Percentiles rank a stretch among this genome's conserved stretches.
phyloP scores from a whole-genome alignment of 2,888 invertebrate genomes.

The Kuschelorhynchus macadamiae region DNA sequence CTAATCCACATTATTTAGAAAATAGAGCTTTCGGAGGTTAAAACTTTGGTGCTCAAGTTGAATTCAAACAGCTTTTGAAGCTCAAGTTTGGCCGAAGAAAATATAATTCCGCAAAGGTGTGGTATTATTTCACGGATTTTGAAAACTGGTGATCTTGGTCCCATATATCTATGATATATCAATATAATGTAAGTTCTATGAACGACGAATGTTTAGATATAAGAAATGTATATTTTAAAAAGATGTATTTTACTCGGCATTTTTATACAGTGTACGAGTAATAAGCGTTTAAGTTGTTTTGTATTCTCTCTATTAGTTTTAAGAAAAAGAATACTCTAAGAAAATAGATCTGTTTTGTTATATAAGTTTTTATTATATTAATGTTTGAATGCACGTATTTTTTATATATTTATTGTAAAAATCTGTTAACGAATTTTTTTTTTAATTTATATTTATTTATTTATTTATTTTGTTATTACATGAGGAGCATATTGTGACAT shows the following conservation, averaged over 20 bases:
- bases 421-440: too few relatives aligned
- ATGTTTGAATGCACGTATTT: background rate
- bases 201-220: slow-evolving; percentile 71
- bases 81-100: slow-evolving; percentile 53
- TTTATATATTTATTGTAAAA: too few relatives aligned
- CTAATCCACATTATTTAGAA: slow-evolving; percentile 7
- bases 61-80: slow-evolving; percentile 58
- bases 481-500: too few relatives aligned
- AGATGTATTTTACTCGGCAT: slow-evolving; percentile 13
- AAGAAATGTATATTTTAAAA: slow-evolving; percentile 12
- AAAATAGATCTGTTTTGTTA: slow-evolving; percentile 11
- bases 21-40: slow-evolving; percentile 35
- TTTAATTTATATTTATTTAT: too few relatives aligned
- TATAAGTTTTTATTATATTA: background rate
- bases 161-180: slow-evolving; percentile 99
- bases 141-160: slow-evolving; percentile 76
- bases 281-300: slow-evolving; percentile 5
- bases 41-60: slow-evolving; percentile 58
- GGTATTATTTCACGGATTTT: slow-evolving; percentile 49
- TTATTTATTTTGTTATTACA: too few relatives aligned
- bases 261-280: slow-evolving; percentile 5
- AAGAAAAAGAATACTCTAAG: too few relatives aligned
- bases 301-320: slow-evolving; percentile 21
- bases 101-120: slow-evolving; percentile 27
- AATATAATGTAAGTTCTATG: slow-evolving; percentile 91